Evolutionary conservation across 2,888 invertebrate species (phyloP), one percentile per base, ranked within the genome.

Genomic region (Himalopsyche kuldschensis): DNA sequence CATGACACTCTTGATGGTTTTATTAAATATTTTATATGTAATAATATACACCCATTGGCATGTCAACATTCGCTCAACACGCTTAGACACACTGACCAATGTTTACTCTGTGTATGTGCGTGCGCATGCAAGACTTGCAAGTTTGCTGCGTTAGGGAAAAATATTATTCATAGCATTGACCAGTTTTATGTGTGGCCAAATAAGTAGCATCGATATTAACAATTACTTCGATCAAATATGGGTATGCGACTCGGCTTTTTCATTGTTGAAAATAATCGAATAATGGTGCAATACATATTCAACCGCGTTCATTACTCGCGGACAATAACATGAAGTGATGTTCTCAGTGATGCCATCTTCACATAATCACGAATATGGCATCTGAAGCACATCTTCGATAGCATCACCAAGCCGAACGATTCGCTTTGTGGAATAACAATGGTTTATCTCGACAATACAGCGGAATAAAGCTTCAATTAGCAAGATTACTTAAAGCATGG

Each of bases 391-490:
- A 69, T 27, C 69, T 69, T 69, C 69, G 69, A 69, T 69, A 69
- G 30, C 24, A 69, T 69, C 69, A 27, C 63, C 63, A 24, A 63
- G 63, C 24, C n/a, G 20, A 63, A 24, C 27, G 63, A 63, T 69
- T 15, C 69, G 69, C 69, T 69, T 69, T 69, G 69, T 69, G 11
- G 69, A 69, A 69, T 69, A 69, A 69, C 69, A 69, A 69, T 69
- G 69, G 69, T 69, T 69, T 69, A 69, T 69, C 69, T 30, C 30
- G 30, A 69, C 69, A 69, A 69, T 69, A 69, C 69, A 69, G 27
- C 69, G 69, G 69, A 69, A 69, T 69, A 69, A 69, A 69, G 69
- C 69, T 69, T 69, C 69, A 69, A 69, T 69, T 69, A 69, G 69
- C 69, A 15, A 69, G 69, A 69, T 69, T 69, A 27, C 69, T 27